Base-by-base conservation (phyloP, 2,888 invertebrate genomes). In the Lasius platythorax region DNA sequence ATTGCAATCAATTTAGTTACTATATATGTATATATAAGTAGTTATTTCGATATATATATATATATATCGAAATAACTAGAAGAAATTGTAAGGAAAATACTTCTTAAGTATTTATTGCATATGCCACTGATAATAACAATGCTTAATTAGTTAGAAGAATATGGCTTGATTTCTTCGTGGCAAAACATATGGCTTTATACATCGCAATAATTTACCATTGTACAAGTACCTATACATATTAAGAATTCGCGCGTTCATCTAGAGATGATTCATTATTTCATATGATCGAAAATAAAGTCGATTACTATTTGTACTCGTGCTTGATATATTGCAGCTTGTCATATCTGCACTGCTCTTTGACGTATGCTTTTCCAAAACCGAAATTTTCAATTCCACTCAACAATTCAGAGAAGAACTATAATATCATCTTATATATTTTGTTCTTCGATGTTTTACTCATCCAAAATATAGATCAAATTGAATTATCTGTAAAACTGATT, bases 171-270 rank as follows among this genome's bases (percentile, higher is more conserved):
- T 40, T 50, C 33, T n/a, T 50, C n/a, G 8, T 53, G n/a, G 3
- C n/a, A 53, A 46, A n/a, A 53, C n/a, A 53, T 53, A n/a, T n/a
- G n/a, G 53, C 53, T 53, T 72, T 67, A 84, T 66, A 82, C 73
- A 68, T 78, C 64, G 56, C 61, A 78, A 58, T 85, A 86, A 86
- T 67, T 70, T 73, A 50, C 83, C 75, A 50, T 82, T 72, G 58
- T 84, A 66, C 72, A 85, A 87, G 89, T 90, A 89, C 89, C 90
- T 89, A 46, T 88, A 89, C 88, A 87, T 88, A 88, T 87, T 87
- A 89, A 89, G 90, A 89, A 88, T 72, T 30, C 23, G 40, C 23
- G 40, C 56, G 53, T 78, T 72, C 40, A 63, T 30, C 33, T 3
- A 53, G 11, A 40, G 1, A 53, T 12, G n/a, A 53, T 53, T 53